phyloP scores from a whole-genome alignment of 1,140 invertebrate genomes.

The Drosophila ogumai region DNA sequence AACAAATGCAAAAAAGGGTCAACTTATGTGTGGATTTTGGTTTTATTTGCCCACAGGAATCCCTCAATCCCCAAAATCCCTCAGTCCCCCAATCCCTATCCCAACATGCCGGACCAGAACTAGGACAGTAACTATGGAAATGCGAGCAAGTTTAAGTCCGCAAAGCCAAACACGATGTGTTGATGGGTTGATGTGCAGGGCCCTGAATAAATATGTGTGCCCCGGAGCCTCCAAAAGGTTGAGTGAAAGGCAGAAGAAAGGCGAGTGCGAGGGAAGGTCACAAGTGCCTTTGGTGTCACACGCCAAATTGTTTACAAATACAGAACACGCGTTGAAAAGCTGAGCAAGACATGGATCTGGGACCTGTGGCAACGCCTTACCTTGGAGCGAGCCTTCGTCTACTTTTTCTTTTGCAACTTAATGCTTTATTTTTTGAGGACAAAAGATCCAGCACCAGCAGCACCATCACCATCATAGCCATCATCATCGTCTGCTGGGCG shows the following conservation, averaged over 20 bases:
- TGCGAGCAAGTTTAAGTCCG: conserved; percentile 42
- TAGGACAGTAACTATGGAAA: conserved; percentile 67
- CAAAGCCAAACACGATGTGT: conserved; percentile 30
- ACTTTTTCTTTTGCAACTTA: conserved; percentile 42
- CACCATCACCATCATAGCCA: conserved; percentile 31
- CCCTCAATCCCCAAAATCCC: background rate
- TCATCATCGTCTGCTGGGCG: conserved; percentile 14
- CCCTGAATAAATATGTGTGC: conserved; percentile 44
- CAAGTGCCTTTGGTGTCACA: conserved; percentile 55
- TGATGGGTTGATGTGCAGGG: conserved; percentile 1
- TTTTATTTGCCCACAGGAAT: conserved; percentile 14
- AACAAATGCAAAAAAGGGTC: conserved; percentile 23
- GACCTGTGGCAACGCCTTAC: conserved; percentile 55
- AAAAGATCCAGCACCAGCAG: conserved; percentile 24
- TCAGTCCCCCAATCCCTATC: background rate
- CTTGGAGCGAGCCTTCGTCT: conserved; percentile 43
- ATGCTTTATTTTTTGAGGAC: conserved; percentile 54
- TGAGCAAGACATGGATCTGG: conserved; percentile 29
- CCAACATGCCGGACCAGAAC: conserved; percentile 25
- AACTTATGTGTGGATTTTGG: background rate
- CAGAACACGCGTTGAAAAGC: conserved; percentile 74
- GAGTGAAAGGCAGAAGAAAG: conserved; percentile 1
- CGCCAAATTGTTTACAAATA: conserved; percentile 75
- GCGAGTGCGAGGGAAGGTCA: conserved; percentile 30
- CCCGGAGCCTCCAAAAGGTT: background rate